Percentiles rank a stretch among this genome's conserved stretches.
Evolutionary conservation across 2,113 vertebrate genomes (phyloP).

Genomic region (Geothlypis trichas): DNA sequence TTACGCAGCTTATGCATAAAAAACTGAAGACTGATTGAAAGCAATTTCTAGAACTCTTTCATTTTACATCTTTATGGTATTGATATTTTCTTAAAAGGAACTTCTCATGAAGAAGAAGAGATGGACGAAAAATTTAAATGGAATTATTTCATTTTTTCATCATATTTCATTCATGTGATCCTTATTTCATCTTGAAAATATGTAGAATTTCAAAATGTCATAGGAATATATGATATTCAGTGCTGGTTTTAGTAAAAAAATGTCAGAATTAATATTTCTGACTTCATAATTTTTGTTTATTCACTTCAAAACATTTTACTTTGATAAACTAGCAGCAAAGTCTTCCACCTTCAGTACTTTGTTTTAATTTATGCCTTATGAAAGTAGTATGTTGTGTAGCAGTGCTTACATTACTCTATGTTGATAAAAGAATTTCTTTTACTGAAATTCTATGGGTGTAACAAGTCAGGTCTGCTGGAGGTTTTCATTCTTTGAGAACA

Average conservation of each 20-base stretch:
- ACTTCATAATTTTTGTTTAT: background rate
- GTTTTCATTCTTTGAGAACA: background rate
- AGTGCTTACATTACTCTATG: background rate
- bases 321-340: background rate
- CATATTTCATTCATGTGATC: too few species aligned
- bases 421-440: background rate
- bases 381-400: background rate
- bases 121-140: background rate
- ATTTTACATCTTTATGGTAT: background rate
- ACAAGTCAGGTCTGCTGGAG: background rate
- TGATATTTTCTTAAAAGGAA: background rate
- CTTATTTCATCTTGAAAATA: background rate
- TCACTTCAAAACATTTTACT: background rate
- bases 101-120: background rate
- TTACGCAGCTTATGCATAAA: constrained; percentile 14
- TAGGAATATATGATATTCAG: background rate
- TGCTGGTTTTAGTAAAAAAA: background rate
- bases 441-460: background rate
- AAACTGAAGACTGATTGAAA: background rate
- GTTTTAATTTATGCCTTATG: background rate
- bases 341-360: background rate
- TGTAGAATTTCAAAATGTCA: background rate
- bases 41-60: background rate
- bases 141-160: background rate
- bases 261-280: background rate